Conservation (phyloP, 35 echinoderm and acorn worm genomes). For the Heliocidaris tuberculata region DNA sequence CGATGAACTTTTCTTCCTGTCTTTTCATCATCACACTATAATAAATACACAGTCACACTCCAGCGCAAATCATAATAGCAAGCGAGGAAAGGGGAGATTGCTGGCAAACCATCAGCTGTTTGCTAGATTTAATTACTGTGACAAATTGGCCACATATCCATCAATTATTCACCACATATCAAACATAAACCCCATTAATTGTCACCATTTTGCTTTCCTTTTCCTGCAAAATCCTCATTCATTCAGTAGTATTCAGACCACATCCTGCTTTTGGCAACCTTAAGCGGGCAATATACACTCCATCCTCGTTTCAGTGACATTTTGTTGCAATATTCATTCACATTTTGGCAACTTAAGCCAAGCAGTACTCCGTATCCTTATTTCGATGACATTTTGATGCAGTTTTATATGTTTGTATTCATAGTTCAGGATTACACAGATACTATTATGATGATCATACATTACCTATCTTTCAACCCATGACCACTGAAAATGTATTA, state of each 20-base stretch:
- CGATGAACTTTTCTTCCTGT: background rate
- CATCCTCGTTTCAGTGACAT: background rate
- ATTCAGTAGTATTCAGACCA: background rate
- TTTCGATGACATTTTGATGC: background rate
- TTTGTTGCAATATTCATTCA: background rate
- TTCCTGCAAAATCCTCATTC: background rate
- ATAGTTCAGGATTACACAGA: no score
- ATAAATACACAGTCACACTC: background rate
- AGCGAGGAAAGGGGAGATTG: background rate
- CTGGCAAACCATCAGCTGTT: background rate
- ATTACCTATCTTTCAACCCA: no score
- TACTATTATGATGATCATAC: no score
- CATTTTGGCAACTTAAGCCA: background rate
- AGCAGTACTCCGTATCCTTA: background rate
- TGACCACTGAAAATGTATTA: no score
- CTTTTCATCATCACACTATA: background rate
- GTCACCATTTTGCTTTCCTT: background rate
- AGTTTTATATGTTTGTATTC: no score
- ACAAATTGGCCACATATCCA: background rate
- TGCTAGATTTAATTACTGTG: background rate
- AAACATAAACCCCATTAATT: background rate
- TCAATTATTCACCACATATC: background rate
- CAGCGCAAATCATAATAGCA: background rate
- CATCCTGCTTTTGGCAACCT: background rate
- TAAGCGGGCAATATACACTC: background rate